Evolutionary conservation across 1,140 invertebrate genomes (phyloP), one percentile per base, ranked within the genome.

Genomic region (Psilanteris sp.): DNA sequence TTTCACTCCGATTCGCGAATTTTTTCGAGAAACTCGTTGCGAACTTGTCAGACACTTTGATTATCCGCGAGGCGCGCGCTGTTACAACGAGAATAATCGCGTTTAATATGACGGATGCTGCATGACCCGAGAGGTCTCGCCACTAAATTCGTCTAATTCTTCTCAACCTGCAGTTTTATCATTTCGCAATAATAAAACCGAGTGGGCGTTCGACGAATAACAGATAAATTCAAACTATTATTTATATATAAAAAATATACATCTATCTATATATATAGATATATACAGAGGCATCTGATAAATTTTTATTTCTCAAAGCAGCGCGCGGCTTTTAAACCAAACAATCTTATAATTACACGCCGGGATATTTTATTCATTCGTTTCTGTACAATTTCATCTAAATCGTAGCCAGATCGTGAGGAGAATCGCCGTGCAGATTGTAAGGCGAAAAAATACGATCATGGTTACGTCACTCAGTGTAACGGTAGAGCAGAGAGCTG

Each of bases 381-480:
- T 61, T 52, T 62, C 54, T 55, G 39, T 59, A 68, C 44, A 50
- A 48, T 67, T 75, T 75, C 20, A 55, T 75, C 62, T 75, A 62
- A 77, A 77, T 77, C 61, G 46, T 67, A 64, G 62, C 62, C 10
- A 55, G 66, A 77, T 77, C 74, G 74, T 77, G 66, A 77, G 57
- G 36, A 68, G 68, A 77, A 72, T 72, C 34, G 55, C 62, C 50
- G 41, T 16, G 29, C 43, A 62, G 55, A 77, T 77, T 67, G 61
- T 39, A 55, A 66, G 52, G 39, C 20, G 57, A 72, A 73, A 71
- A 66, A 77, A 73, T 70, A 73, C 68, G 75, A 77, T 77, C 75
- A 73, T 57, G 75, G 66, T 77, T 68, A 72, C 75, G 62, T 77
- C 75, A 77, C 62, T 77, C 75, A 72, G 62, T 43, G 41, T 76